Conservation (phyloP, 2,113 vertebrate species). For the Isurus oxyrinchus region DNA sequence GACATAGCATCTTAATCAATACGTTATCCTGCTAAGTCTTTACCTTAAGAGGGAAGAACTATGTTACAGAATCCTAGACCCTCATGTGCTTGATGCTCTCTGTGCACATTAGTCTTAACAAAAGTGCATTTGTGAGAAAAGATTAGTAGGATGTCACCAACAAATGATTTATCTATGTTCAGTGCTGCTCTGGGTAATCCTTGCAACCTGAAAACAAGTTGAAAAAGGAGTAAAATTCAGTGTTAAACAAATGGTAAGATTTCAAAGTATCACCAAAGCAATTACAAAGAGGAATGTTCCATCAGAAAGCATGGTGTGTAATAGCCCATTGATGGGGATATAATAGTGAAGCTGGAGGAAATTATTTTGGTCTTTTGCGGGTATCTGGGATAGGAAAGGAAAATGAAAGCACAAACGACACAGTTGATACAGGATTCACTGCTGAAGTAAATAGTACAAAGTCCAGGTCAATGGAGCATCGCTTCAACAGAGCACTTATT, state of each 20-base stretch:
- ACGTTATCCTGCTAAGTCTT: neutral
- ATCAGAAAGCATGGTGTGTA: neutral
- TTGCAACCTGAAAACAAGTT: neutral
- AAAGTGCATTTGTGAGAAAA: neutral
- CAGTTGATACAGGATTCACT: neutral
- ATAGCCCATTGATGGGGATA: neutral
- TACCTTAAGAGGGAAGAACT: slow-evolving; percentile 9
- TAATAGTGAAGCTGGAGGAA: neutral
- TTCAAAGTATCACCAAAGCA: neutral
- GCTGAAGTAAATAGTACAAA: neutral
- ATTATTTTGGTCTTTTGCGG: too few relatives aligned
- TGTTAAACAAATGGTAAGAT: neutral
- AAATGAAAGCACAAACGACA: neutral
- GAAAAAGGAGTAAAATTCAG: slow-evolving; percentile 8
- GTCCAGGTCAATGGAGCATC: too few relatives aligned
- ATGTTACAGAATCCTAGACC: neutral
- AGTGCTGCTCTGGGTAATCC: neutral
- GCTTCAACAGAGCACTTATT: too few relatives aligned
- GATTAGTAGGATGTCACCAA: slow-evolving; percentile 16
- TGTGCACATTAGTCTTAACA: neutral
- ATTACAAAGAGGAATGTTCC: neutral
- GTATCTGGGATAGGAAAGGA: neutral
- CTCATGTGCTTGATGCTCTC: neutral
- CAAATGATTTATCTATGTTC: slow-evolving; percentile 8
- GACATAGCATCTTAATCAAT: neutral